Evolutionary conservation across 2,113 vertebrate species (phyloP).

Genomic region (Gavia stellata): DNA sequence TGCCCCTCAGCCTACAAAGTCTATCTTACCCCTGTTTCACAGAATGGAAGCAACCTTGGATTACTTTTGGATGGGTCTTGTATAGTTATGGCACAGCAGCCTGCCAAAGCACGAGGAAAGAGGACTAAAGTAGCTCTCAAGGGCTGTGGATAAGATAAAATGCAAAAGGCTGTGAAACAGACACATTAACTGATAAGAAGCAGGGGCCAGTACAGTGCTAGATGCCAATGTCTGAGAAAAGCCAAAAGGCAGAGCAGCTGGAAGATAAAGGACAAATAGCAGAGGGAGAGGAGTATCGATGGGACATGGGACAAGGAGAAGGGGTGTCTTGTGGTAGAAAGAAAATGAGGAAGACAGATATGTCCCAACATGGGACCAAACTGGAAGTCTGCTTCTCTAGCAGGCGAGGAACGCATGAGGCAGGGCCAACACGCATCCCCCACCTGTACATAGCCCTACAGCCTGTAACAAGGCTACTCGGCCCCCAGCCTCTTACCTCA

Average conservation of each 20-base stretch:
- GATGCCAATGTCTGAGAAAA: not conserved
- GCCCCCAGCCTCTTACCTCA: no score
- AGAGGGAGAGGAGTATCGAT: not conserved
- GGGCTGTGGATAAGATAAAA: not conserved
- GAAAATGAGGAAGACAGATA: not conserved
- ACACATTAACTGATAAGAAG: not conserved
- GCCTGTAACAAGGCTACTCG: no score
- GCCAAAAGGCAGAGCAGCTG: not conserved
- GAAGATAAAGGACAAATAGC: not conserved
- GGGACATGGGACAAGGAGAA: not conserved
- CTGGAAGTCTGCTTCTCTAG: not conserved
- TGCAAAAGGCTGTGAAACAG: not conserved
- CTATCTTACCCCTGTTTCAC: not conserved
- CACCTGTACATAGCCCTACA: accelerated
- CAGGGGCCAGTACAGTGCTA: not conserved
- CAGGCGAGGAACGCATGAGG: accelerated
- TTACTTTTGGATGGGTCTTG: not conserved
- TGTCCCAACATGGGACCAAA: not conserved
- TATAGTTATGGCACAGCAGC: not conserved
- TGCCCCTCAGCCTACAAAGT: not conserved
- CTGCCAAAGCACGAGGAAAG: not conserved
- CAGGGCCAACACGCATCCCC: accelerated
- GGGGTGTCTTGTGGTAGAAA: not conserved
- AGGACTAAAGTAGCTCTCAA: not conserved
- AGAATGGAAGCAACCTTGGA: not conserved